Evolutionary conservation across 2,888 invertebrate genomes (phyloP), one percentile per base, ranked within the genome.

Genomic region (Acrocyrtus sp.): DNA sequence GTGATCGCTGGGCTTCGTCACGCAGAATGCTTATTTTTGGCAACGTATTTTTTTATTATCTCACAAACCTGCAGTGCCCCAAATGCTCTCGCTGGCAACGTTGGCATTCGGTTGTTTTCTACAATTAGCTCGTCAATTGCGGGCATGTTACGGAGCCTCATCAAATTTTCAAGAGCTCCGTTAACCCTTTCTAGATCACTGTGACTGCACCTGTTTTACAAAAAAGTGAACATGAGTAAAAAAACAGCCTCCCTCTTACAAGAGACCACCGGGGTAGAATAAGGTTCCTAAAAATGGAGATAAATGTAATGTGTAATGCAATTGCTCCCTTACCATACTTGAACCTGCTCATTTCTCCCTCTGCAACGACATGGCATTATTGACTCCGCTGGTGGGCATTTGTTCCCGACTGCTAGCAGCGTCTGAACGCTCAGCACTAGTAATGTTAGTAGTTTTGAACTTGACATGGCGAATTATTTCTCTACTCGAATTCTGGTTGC

Each of bases 121-220:
- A 95, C 87, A 77, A 95, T 94, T 61, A 95, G 84, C 83, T 95
- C 94, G 84, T 94, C 95, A 80, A 95, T 90, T 4, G 92, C 81
- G 47, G 81, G 81, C 75, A 80, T 77, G 53, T 62, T 81, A 26
- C 81, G 75, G 43, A 81, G 76, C 62, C 75, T 79, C 81, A 81
- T 81, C 51, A 81, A 66, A 60, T 81, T 80, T 56, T 80, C 79
- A 43, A 81, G 70, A 22, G 81, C 81, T 34, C 80, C 81, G 45
- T 80, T 81, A 24, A 81, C 81, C 62, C 81, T 66, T 60, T 81
- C 81, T 68, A 94, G 85, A 83, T 94, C 94, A 86, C 94, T 93
- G 86, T 94, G 94, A n/a, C 94, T 94, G 84, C 95, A 95, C 94
- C 94, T 94, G 84, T 27, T 50, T 12, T n/a, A n/a, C n/a, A n/a